These are phyloP conservation scores for Octodon degus DNA, from an alignment of 2,113 vertebrate genomes.

Conservation along the genomic window DNA sequence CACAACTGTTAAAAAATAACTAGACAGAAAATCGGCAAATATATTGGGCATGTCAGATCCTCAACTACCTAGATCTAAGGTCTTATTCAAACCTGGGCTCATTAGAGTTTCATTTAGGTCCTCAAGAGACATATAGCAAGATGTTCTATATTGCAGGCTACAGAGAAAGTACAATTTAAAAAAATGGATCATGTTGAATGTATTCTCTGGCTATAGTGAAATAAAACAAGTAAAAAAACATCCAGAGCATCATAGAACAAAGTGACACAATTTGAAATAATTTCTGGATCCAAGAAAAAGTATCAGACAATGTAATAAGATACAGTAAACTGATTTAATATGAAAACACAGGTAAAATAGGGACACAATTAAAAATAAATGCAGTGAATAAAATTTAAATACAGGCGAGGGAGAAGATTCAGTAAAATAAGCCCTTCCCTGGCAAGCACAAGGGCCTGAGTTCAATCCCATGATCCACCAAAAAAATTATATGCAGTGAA, in stretches of 20 bases:
- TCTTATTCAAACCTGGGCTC: background rate
- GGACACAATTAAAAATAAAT: background rate
- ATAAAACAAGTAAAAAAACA: background rate
- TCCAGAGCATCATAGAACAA: background rate
- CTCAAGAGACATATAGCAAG: background rate
- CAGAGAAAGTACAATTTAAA: background rate
- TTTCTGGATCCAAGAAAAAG: background rate
- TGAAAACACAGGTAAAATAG: background rate
- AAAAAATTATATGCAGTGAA: no score
- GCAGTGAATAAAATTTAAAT: background rate
- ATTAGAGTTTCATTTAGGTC: background rate
- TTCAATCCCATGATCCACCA: no score
- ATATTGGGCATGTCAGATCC: background rate
- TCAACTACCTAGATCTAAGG: background rate
- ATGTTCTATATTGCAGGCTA: no score
- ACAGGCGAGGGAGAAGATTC: no score
- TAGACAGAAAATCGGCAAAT: background rate
- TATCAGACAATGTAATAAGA: background rate
- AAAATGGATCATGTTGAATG: accelerated
- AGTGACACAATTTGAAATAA: background rate
- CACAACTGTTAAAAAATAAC: background rate
- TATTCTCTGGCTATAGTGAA: background rate
- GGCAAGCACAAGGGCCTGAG: no score
- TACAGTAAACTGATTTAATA: background rate
- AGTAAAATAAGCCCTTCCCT: no score